Base-by-base conservation (phyloP, 2,888 invertebrate species). In the Hartigia nigra region DNA sequence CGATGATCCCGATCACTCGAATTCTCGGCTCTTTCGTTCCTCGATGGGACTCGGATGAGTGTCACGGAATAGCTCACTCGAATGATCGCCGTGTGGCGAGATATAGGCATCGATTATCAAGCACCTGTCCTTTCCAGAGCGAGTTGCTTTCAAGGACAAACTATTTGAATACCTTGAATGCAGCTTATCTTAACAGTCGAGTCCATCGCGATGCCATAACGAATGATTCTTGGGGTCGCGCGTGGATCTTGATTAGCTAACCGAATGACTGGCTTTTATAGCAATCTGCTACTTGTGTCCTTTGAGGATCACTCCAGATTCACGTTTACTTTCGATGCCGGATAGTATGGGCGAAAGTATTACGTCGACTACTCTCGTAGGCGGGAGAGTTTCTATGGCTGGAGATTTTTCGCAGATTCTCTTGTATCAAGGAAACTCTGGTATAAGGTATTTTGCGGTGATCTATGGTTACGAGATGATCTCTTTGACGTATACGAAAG, bases 61-160 rank as follows among this genome's bases (percentile, higher is more conserved):
- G 9, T 55, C 55, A 55, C 2, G 9, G 55, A 55, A 55, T 9
- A 23, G 55, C 55, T 55, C 55, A 23, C 55, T 55, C n/a, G n/a
- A n/a, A n/a, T n/a, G n/a, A n/a, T n/a, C 55, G 9, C 55, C 55
- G 55, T 55, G 9, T 23, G 23, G 5, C 0, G 23, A 23, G 55
- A 55, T 23, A 55, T 23, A 55, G 23, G 23, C 32, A 72, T 72
- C 72, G 72, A 72, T 72, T 72, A 72, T 72, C 72, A 34, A 9
- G 72, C 72, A 72, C 72, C 72, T 72, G 72, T 72, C 72, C 32
- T 34, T 72, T 31, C 31, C 12, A 31, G 72, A 72, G 70, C 70
- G n/a, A n/a, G 72, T 31, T 31, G 32, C 72, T 72, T 31, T 1
- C 72, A 72, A 72, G 72, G 72, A 72, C 72, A 72, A 34, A 23